phyloP scores from a whole-genome alignment of 2,113 vertebrate genomes.

The Hippopotamus amphibius region DNA sequence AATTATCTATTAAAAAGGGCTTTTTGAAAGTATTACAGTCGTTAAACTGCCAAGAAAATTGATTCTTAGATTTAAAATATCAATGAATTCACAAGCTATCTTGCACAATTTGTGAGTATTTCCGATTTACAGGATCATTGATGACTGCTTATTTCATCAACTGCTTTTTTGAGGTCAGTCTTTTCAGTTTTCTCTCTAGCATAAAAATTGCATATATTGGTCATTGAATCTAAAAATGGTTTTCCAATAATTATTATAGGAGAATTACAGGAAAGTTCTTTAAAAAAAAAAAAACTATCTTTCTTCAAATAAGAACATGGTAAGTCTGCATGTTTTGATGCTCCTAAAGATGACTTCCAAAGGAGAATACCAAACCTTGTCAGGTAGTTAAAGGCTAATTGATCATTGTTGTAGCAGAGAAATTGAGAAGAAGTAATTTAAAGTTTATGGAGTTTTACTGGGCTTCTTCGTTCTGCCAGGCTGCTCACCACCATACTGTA shows the following conservation, averaged over 20 bases:
- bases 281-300: background rate
- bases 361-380: background rate
- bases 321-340: background rate
- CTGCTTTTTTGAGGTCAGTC: background rate
- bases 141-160: slow-evolving; percentile 72
- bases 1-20: background rate
- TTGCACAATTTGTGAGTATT: slow-evolving; percentile 52
- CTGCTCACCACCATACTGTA: background rate
- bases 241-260: background rate
- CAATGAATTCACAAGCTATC: slow-evolving; percentile 54
- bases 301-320: background rate
- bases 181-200: background rate
- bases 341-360: background rate
- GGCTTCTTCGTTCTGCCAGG: background rate
- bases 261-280: background rate
- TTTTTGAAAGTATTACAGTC: background rate
- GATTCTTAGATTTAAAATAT: slow-evolving; percentile 11
- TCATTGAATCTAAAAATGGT: background rate
- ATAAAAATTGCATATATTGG: slow-evolving; percentile 18
- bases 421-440: background rate
- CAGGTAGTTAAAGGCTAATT: background rate
- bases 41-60: slow-evolving; percentile 49
- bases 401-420: background rate
- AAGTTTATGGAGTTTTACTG: background rate
- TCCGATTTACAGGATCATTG: slow-evolving; percentile 73